Evolutionary conservation across 2,888 invertebrate genomes (phyloP).

Genomic region (Lingula anatina): DNA sequence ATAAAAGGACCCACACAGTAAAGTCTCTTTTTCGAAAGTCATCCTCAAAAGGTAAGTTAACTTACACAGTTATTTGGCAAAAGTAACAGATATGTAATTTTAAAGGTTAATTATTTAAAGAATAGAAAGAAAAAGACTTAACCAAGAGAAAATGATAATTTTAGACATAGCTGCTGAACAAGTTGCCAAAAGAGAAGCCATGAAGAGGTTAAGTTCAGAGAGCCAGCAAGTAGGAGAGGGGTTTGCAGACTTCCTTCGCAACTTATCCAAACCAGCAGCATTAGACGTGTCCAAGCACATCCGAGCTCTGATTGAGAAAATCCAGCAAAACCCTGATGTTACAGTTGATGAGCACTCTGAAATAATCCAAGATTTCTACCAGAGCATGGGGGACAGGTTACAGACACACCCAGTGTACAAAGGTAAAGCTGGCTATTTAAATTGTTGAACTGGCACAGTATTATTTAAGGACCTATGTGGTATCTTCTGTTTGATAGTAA

Average conservation of each 20-base stretch:
- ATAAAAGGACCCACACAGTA: slow-evolving; percentile 73
- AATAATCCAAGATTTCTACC: slow-evolving; percentile 85
- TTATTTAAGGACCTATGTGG: background rate
- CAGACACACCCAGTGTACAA: slow-evolving; percentile 54
- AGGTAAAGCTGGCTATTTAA: slow-evolving; percentile 32
- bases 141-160: too few species aligned
- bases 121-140: too few species aligned
- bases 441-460: background rate
- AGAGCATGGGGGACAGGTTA: slow-evolving; percentile 68
- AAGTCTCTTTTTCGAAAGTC: slow-evolving; percentile 67
- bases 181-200: too few species aligned
- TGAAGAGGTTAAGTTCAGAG: too few species aligned
- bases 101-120: too few species aligned
- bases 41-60: slow-evolving; percentile 42
- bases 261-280: slow-evolving; percentile 45
- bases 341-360: slow-evolving; percentile 68
- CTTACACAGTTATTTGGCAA: too few species aligned
- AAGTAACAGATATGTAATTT: too few species aligned
- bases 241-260: slow-evolving; percentile 50
- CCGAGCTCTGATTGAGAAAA: slow-evolving; percentile 53
- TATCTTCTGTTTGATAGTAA: too few species aligned
- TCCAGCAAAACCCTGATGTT: slow-evolving; percentile 50
- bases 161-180: too few species aligned
- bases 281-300: slow-evolving; percentile 63
- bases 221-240: slow-evolving; percentile 51